Percentiles rank a stretch among this genome's conserved stretches.
Conservation (phyloP, 2,888 invertebrate species). For the Octodonta nipae region DNA sequence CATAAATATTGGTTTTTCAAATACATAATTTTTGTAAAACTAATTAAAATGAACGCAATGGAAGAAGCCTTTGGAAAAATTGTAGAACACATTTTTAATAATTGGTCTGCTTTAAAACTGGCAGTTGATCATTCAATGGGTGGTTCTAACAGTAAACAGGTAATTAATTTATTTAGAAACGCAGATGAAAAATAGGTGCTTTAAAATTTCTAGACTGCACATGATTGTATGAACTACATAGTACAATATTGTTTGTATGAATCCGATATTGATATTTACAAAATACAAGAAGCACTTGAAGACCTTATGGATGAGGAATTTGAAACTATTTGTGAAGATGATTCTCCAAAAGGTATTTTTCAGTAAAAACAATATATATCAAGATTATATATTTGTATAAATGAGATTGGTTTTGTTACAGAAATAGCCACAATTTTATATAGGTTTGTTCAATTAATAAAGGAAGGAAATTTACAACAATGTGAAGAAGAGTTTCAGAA, state of each 20-base stretch:
- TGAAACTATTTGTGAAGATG: conserved; percentile 57
- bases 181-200: too few relatives aligned
- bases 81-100: conserved; percentile 54
- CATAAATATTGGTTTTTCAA: too few relatives aligned
- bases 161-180: too few relatives aligned
- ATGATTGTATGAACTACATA: conserved; percentile 50
- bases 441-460: conserved; percentile 43
- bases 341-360: conserved; percentile 52
- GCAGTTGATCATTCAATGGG: conserved; percentile 66
- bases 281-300: conserved; percentile 50
- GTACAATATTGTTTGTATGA: conserved; percentile 48
- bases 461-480: conserved; percentile 43
- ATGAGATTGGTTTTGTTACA: too few relatives aligned
- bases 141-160: conserved; percentile 54
- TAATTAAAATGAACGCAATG: too few relatives aligned
- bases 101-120: conserved; percentile 57
- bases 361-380: too few relatives aligned
- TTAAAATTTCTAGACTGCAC: conserved; percentile 42
- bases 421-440: conserved; percentile 47
- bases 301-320: conserved; percentile 63
- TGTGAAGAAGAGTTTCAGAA: conserved; percentile 44
- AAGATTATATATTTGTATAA: too few relatives aligned
- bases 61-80: conserved; percentile 43
- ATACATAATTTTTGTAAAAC: too few relatives aligned
- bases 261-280: conserved; percentile 42